phyloP scores from a whole-genome alignment of 2,113 vertebrate species.

The Echinops telfairi region DNA sequence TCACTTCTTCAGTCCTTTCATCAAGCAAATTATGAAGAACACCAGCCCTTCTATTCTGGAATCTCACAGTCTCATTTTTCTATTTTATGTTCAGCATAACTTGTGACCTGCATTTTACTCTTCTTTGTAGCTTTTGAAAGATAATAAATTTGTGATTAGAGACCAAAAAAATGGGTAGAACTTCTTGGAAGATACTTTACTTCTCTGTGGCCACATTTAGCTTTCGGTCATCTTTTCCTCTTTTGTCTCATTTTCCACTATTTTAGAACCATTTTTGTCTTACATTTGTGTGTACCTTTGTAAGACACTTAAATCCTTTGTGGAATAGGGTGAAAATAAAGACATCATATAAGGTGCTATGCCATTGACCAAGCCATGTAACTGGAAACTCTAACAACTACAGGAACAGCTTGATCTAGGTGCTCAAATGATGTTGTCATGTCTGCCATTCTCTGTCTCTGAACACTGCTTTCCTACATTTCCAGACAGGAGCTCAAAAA shows the following conservation, averaged over 20 bases:
- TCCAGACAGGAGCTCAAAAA: not conserved
- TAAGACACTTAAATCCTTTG: not conserved
- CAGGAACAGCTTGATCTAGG: not conserved
- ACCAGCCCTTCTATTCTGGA: not conserved
- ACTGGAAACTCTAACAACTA: not conserved
- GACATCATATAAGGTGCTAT: not conserved
- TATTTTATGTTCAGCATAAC: not conserved
- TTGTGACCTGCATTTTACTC: not conserved
- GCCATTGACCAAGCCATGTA: not conserved
- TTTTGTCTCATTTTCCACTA: not conserved
- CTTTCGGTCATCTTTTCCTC: not conserved
- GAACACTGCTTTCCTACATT: not conserved
- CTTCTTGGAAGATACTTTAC: not conserved
- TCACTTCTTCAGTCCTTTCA: not conserved
- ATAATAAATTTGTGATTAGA: conserved; percentile 1
- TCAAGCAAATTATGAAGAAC: not conserved
- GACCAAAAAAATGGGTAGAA: not conserved
- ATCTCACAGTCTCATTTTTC: not conserved
- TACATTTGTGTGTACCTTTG: not conserved
- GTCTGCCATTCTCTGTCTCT: not conserved
- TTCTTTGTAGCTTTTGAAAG: not conserved
- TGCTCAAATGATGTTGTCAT: not conserved
- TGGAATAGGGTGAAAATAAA: not conserved
- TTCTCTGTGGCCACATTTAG: not conserved
- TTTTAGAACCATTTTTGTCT: not conserved